Base-by-base conservation (phyloP, 1,140 invertebrate genomes). In the Campoletis sonorensis region DNA sequence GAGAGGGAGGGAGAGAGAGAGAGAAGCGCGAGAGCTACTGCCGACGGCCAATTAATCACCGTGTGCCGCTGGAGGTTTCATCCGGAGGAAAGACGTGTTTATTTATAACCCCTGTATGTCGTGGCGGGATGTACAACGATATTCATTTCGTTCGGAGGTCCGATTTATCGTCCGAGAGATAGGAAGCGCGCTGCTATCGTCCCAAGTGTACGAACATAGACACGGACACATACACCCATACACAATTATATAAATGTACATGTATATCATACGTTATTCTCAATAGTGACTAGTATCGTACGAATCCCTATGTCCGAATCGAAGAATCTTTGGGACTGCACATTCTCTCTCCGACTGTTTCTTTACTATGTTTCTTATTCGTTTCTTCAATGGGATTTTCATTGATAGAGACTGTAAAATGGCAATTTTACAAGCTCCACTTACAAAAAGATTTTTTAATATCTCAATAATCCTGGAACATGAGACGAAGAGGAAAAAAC, bases 81-180 rank as follows among this genome's bases (percentile, higher is more conserved):
- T 78, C 58, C 76, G 58, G 33, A 78, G 76, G 76, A 78, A 78
- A 78, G 76, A 78, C 58, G 76, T 78, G 76, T 78, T 78, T 78
- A 78, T 78, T 78, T 78, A 78, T 78, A 78, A 78, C 76, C 76
- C 30, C 76, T 67, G 54, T 78, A 33, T 78, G 58, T 75, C 72
- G 72, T 75, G 72, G 76, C 33, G 58, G 27, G 45, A 58, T 70
- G 58, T 78, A 78, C 76, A 78, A 78, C 76, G 76, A 78, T 78
- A 78, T 78, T 78, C 76, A 78, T 78, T 78, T 78, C 58, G 76
- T 78, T 78, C 76, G 58, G 76, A 78, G 58, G 26, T 78, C 76
- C 51, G 58, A 78, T 78, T 78, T 78, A 78, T 78, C 76, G 76
- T 78, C 61, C 58, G 33, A 40, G 58, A 78, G 76, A 78, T 78